Evolutionary conservation across 2,113 vertebrate genomes (phyloP), one percentile per base, ranked within the genome.

Genomic region (Laticauda laticaudata): DNA sequence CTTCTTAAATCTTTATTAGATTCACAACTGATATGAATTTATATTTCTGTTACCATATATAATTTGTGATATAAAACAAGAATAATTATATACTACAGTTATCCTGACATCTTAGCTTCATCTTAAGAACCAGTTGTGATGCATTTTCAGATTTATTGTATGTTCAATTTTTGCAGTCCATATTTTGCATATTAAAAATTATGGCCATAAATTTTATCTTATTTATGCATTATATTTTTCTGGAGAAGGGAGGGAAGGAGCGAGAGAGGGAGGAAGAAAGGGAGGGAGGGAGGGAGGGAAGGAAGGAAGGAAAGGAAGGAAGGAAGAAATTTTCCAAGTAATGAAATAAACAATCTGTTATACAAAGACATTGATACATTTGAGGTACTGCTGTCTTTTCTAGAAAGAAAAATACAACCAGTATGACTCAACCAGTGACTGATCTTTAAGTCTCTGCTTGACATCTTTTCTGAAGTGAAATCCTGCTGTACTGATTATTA

Each of bases 331-430:
- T 81, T 5, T 75, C 34, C 57, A 92, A 53, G 34, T 34, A 56
- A 34, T 0, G 0, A 81, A 94, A 92, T 57, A 88, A 92, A 57
- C 29, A 90, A 89, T 89, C n/a, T 55, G 56, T 91, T 34, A 45
- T 64, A 39, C 34, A 43, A 14, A 87, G 91, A 94, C 86, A 94
- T 93, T 0, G 21, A 93, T n/a, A 55, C 48, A 56, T 48, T 95
- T 56, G 87, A 88, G 92, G 93, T 12, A 92, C 43, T 88, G 57
- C 91, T 54, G 57, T 93, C 85, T 69, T 75, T 18, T 89, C n/a
- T 95, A 94, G 94, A 64, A 81, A 95, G 64, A 92, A 1, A 45
- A 85, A 34, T 57, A 29, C 9, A 21, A 94, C 92, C 91, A 87
- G 81, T 89, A 92, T 90, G 89, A 94, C 92, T 88, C 90, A 2